Percentiles rank a stretch among this genome's conserved stretches.
phyloP scores from a whole-genome alignment of 1,140 invertebrate species.

The Drosophila chauvacae region DNA sequence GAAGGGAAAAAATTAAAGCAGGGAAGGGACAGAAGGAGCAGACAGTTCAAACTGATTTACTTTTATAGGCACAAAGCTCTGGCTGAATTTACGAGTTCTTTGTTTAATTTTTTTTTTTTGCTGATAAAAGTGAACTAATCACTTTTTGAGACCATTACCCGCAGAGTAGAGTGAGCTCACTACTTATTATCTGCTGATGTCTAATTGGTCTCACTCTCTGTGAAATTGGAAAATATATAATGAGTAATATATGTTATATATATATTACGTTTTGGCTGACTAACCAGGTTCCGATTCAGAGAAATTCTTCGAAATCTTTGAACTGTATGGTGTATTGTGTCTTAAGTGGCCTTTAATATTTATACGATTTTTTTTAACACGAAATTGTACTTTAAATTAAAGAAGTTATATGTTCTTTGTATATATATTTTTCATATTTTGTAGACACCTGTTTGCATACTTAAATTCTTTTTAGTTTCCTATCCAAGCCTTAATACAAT shows the following conservation, averaged over 20 bases:
- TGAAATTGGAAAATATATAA: neutral
- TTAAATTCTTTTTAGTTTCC: too few species aligned
- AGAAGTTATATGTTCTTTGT: too few species aligned
- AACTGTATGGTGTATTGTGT: too few species aligned
- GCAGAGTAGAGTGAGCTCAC: slow-evolving; percentile 21
- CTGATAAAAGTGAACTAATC: slow-evolving; percentile 40
- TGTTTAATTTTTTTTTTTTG: neutral
- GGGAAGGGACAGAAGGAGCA: neutral
- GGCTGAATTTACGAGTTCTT: slow-evolving; percentile 53
- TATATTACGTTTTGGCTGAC: neutral
- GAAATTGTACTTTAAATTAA: neutral
- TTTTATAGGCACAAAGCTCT: slow-evolving; percentile 71
- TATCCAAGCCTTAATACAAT: too few species aligned
- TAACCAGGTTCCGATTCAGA: neutral
- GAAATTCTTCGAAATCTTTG: neutral
- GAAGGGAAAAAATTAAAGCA: slow-evolving; percentile 9
- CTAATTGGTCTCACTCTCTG: slow-evolving; percentile 10
- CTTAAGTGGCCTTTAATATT: neutral
- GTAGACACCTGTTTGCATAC: neutral
- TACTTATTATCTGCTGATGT: slow-evolving; percentile 18
- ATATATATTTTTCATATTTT: too few species aligned
- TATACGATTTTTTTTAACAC: too few species aligned
- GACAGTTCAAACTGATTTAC: slow-evolving; percentile 68
- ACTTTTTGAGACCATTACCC: slow-evolving; percentile 2
- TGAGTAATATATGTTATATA: neutral